A percentile compares a stretch with the other conserved stretches of the same genome.
Evolutionary conservation across 2,797 vertebrate genomes (phyloP).

Genomic region (Orientallactaga sibirica): DNA sequence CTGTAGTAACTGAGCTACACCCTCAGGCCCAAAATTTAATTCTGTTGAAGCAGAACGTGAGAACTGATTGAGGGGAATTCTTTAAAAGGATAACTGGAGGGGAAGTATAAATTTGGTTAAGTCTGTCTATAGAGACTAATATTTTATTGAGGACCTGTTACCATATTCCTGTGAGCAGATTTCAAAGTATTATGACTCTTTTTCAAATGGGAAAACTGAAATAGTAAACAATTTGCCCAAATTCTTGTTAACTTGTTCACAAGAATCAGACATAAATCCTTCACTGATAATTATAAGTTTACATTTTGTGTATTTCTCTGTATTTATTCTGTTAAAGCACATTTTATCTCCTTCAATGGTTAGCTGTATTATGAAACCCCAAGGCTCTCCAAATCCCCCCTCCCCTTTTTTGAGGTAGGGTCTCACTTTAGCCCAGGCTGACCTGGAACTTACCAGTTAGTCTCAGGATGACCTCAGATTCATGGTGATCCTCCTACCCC

Average conservation of each 20-base stretch:
- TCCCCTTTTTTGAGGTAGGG: too few relatives aligned
- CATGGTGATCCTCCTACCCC: too few relatives aligned
- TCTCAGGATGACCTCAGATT: too few relatives aligned
- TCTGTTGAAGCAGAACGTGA: conserved; percentile 42
- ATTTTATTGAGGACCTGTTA: background rate
- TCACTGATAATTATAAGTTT: background rate
- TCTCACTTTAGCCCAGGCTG: too few relatives aligned
- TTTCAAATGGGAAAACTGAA: background rate
- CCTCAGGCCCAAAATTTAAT: background rate
- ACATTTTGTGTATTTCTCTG: conserved; percentile 17
- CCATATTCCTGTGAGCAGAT: background rate
- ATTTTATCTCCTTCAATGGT: background rate
- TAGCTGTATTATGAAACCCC: background rate
- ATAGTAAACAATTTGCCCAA: conserved; percentile 12
- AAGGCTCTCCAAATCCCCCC: background rate
- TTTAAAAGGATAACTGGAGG: background rate
- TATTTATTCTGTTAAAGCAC: background rate
- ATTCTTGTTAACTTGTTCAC: background rate
- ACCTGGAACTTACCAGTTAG: too few relatives aligned
- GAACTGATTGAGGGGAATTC: background rate
- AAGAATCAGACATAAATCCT: conserved; percentile 20
- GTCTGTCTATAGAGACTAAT: background rate
- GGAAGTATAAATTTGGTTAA: conserved; percentile 8
- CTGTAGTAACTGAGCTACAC: background rate
- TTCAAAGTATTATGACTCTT: background rate